Base-by-base conservation (phyloP, 2,113 vertebrate species). In the Hoplias malabaricus region DNA sequence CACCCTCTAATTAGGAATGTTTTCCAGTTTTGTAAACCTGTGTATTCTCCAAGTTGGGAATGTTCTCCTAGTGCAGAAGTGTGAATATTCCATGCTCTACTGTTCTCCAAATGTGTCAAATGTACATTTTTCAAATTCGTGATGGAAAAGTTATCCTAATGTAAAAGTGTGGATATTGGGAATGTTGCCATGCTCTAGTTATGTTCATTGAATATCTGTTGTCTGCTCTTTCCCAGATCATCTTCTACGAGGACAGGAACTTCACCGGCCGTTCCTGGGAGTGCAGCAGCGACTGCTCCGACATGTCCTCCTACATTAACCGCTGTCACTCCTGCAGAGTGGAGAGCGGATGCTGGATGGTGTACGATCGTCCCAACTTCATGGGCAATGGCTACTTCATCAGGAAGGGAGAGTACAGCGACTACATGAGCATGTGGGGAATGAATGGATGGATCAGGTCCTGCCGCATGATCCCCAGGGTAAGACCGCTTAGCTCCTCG, bases 221-320 rank as follows among this genome's bases (percentile, higher is more conserved):
- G 1, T 0, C 36, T 29, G 29, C 14, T 46, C n/a, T 1, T 25
- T 23, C 23, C 36, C 67, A 92, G 89, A 89, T 90, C 48, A 87
- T 84, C 61, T 92, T 91, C 82, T 92, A 89, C 13, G 89, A 92
- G 82, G 89, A 89, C 42, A 83, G 79, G 40, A 90, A 90, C 86
- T 90, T 90, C 76, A 83, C 82, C 75, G 88, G 90, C 40, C 88
- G 86, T 12, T 88, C 86, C 75, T 90, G 89, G 77, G 91, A 92
- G 67, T 88, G 86, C 85, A 88, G 85, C 86, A 88, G 71, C 36
- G 91, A 93, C 85, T 91, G 90, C 33, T 40, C 57, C 23, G 83
- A 87, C 59, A 71, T 89, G 81, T 21, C 29, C 36, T 10, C 80
- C 69, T 80, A 86, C 63, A 63, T 89, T 34, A 89, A 34, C 79